phyloP scores from a whole-genome alignment of 2,797 vertebrate genomes.

The Nothura maculosa region DNA sequence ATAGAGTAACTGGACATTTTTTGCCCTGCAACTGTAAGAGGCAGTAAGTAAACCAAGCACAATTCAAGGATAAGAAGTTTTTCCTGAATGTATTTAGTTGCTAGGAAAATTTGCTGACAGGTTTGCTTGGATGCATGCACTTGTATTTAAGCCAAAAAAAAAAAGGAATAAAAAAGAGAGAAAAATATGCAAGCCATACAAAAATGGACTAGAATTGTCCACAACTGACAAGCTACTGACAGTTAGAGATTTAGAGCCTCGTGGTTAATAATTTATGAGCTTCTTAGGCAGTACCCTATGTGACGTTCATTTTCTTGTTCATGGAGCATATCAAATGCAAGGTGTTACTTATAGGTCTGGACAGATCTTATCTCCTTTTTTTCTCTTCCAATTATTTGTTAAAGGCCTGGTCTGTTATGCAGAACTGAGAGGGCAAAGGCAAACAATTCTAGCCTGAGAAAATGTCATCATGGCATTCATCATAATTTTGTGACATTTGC shows the following conservation, averaged over 20 bases:
- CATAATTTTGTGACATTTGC: constrained; percentile 42
- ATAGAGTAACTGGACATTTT: neutral
- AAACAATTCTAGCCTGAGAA: constrained; percentile 19
- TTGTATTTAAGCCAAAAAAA: neutral
- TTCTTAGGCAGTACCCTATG: neutral
- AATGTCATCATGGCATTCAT: constrained; percentile 33
- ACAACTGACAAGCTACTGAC: constrained; percentile 9
- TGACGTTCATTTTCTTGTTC: constrained; percentile 41
- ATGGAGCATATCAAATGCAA: neutral
- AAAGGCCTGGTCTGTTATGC: neutral
- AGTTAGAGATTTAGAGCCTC: constrained; percentile 7
- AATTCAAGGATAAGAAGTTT: constrained; percentile 43
- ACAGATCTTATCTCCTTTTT: neutral
- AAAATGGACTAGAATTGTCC: constrained; percentile 17
- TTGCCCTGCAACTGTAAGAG: neutral
- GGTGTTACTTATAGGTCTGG: neutral
- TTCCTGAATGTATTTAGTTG: constrained; percentile 50
- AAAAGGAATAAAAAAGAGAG: neutral
- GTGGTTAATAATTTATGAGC: constrained; percentile 44
- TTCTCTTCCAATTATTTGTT: neutral
- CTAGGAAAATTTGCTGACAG: constrained; percentile 51
- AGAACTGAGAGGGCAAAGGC: neutral
- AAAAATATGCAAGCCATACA: neutral
- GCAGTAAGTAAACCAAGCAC: constrained; percentile 46
- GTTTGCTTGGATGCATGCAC: neutral